These are phyloP conservation scores for Ophion costatus DNA, from an alignment of 2,888 invertebrate species.

Conservation along the genomic window DNA sequence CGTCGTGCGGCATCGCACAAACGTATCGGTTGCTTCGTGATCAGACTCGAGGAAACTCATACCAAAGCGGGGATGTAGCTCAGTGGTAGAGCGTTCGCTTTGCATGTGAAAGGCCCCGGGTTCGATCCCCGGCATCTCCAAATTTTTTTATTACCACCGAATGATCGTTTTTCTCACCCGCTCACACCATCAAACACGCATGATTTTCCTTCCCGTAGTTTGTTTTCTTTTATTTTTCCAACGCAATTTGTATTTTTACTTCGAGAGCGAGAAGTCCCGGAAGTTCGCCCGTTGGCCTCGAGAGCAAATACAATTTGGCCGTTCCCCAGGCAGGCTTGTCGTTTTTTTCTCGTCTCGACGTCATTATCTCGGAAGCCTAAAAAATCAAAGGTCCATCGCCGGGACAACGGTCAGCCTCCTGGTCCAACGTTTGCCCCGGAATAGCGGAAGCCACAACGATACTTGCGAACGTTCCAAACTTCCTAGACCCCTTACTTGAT, in stretches of 20 bases:
- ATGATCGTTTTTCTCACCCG: background rate
- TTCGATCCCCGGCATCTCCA: slow-evolving; percentile 98
- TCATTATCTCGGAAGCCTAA: slow-evolving; percentile 73
- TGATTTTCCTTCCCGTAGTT: background rate
- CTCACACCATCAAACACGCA: background rate
- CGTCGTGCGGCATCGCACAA: background rate
- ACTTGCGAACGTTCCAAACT: slow-evolving; percentile 71
- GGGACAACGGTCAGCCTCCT: slow-evolving; percentile 57
- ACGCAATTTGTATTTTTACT: slow-evolving; percentile 42
- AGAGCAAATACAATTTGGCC: slow-evolving; percentile 37
- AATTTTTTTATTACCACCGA: slow-evolving; percentile 1
- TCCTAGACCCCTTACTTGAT: slow-evolving; percentile 66
- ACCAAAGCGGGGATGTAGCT: slow-evolving; percentile 91
- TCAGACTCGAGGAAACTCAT: background rate
- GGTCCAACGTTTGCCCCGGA: slow-evolving; percentile 75
- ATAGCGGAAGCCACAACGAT: slow-evolving; percentile 80
- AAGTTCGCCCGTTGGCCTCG: slow-evolving; percentile 59
- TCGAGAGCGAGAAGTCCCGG: slow-evolving; percentile 57
- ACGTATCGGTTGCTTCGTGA: background rate
- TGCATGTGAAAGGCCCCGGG: slow-evolving; percentile 99
- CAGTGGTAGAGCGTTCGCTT: slow-evolving; percentile 99
- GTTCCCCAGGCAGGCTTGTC: slow-evolving; percentile 54
- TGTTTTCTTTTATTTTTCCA: slow-evolving; percentile 11
- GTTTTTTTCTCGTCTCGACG: slow-evolving; percentile 55
- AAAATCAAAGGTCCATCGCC: slow-evolving; percentile 67